phyloP scores from a whole-genome alignment of 30 jellyfish, hydroid and myxozoan genomes.

The Aurelia coerulea region DNA sequence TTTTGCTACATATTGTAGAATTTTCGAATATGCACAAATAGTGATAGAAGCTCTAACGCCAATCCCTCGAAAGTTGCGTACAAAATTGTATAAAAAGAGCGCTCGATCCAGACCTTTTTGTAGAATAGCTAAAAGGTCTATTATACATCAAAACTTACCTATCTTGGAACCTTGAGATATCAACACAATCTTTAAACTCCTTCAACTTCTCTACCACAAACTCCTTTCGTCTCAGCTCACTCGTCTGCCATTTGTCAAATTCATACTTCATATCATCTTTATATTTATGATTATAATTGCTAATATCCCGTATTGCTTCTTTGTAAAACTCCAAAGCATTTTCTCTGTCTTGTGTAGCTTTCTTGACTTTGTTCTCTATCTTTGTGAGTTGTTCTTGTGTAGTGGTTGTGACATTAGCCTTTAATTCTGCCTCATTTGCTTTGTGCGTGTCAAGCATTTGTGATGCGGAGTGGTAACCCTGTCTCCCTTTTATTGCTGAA shows the following conservation, averaged over 20 bases:
- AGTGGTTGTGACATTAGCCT: slow-evolving; percentile 42
- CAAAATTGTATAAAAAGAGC: too few relatives aligned
- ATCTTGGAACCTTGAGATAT: slow-evolving; percentile 52
- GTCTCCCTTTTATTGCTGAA: slow-evolving; percentile 75
- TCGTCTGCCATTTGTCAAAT: slow-evolving; percentile 73
- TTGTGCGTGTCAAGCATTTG: slow-evolving; percentile 43
- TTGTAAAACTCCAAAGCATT: slow-evolving; percentile 57
- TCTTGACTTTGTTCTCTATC: slow-evolving; percentile 49
- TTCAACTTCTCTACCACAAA: slow-evolving; percentile 61
- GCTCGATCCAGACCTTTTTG: too few relatives aligned
- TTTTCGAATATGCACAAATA: too few relatives aligned
- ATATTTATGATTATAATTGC: slow-evolving; percentile 75
- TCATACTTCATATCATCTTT: slow-evolving; percentile 84
- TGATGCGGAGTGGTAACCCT: slow-evolving; percentile 71
- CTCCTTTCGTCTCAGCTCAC: slow-evolving; percentile 65
- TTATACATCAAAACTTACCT: slow-evolving; percentile 34
- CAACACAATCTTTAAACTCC: slow-evolving; percentile 62
- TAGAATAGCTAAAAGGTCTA: too few relatives aligned
- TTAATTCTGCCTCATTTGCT: slow-evolving; percentile 52
- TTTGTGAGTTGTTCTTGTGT: slow-evolving; percentile 70
- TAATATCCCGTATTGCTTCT: slow-evolving; percentile 81
- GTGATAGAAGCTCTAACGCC: too few relatives aligned
- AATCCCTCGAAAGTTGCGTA: too few relatives aligned
- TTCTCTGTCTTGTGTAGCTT: slow-evolving; percentile 69
- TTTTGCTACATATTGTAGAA: too few relatives aligned